Base-by-base conservation (phyloP, 2,888 invertebrate species). In the Eristalinus aeneus region DNA sequence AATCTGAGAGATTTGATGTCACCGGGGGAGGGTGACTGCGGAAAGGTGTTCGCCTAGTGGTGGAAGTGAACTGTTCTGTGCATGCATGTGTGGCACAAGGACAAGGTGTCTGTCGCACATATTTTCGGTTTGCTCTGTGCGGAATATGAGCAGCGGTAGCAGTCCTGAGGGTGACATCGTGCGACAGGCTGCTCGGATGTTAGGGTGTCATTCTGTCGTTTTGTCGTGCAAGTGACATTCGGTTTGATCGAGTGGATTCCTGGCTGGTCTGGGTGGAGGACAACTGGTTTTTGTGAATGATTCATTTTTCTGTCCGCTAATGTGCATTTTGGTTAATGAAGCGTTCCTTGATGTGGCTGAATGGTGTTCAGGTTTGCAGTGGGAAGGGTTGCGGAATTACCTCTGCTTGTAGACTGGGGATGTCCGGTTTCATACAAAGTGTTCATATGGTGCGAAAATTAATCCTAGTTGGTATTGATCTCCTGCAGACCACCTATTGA, bases 41-140 rank as follows among this genome's bases (percentile, higher is more conserved):
- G 20, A 27, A 85, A 81, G 85, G 85, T 85, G 85, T 85, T 85
- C 34, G 73, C 63, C 16, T 76, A 81, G 69, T 71, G 71, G 61
- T 54, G 54, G 27, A 22, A 63, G 20, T 16, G 60, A 69, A 69
- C 67, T 54, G 71, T 76, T 80, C 71, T 76, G 72, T 78, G 32
- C 36, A 53, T 60, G 74, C 58, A 60, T 60, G 64, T 67, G 46
- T 67, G 31, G 53, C 46, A 46, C 46, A 46, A 81, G 53, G 54
- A 85, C 85, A 85, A 85, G 85, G 85, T 85, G 85, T 85, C 85
- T 81, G 85, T 69, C 68, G 76, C 85, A 85, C 80, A 85, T 85
- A 61, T 85, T 77, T 80, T 78, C 16, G 72, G 68, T 81, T 75
- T 68, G 63, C 76, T 80, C 31, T 68, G 16, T 81, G 85, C 85